These are phyloP conservation scores for Nasonia oneida DNA, from an alignment of 2,888 invertebrate species.

Conservation along the genomic window DNA sequence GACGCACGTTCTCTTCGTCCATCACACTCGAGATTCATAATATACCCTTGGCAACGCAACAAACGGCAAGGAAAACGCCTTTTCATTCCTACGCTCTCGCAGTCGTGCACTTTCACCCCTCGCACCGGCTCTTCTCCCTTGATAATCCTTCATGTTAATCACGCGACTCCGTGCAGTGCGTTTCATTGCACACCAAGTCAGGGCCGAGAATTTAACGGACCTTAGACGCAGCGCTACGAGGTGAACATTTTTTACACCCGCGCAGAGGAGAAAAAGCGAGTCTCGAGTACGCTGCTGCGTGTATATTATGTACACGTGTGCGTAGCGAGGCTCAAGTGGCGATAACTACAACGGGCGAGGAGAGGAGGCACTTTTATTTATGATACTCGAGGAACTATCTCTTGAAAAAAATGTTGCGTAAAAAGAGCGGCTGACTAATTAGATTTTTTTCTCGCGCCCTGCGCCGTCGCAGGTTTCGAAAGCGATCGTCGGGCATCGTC, in stretches of 20 bases:
- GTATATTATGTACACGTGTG: background rate
- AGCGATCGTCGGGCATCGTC: background rate
- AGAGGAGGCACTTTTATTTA: constrained; percentile 48
- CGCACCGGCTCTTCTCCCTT: background rate
- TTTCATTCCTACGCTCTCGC: background rate
- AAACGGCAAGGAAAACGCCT: background rate
- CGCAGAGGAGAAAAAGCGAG: constrained; percentile 30
- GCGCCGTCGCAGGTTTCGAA: background rate
- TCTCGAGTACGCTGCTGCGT: constrained; percentile 24
- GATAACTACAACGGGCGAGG: background rate
- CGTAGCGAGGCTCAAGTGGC: constrained; percentile 3
- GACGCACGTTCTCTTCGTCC: background rate
- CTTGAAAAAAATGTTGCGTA: constrained; percentile 27
- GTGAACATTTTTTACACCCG: constrained; percentile 25
- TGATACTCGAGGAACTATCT: constrained; percentile 43
- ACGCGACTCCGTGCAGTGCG: background rate
- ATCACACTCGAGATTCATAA: background rate
- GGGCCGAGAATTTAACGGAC: constrained; percentile 40
- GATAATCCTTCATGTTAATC: background rate
- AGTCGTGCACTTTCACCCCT: background rate
- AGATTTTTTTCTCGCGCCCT: background rate
- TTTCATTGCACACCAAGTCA: constrained; percentile 38
- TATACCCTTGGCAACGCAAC: background rate
- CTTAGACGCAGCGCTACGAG: background rate
- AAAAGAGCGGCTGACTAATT: constrained; percentile 27